Evolutionary conservation across 2,113 vertebrate species (phyloP).

Genomic region (Misgurnus mizolepis): DNA sequence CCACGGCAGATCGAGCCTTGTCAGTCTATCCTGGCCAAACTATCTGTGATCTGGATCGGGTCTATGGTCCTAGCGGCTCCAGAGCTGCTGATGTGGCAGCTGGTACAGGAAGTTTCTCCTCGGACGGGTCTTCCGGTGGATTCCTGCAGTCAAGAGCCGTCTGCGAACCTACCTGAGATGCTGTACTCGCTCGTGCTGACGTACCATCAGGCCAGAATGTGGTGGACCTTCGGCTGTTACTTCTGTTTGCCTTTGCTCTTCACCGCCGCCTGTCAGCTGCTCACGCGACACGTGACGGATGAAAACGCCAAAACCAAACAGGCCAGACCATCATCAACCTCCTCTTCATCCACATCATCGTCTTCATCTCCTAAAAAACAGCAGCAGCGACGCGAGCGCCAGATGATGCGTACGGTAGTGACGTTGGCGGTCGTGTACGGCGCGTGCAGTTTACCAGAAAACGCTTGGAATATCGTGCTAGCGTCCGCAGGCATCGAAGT

Average conservation of each 20-base stretch:
- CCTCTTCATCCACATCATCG: constrained; percentile 32
- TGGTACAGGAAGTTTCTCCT: constrained; percentile 70
- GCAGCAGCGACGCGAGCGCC: constrained; percentile 69
- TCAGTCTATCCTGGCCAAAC: constrained; percentile 90
- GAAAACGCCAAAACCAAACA: constrained; percentile 37
- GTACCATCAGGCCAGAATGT: constrained; percentile 90
- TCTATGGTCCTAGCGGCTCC: constrained; percentile 87
- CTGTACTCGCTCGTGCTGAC: constrained; percentile 89
- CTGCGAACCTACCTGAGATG: constrained; percentile 76
- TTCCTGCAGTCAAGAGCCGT: constrained; percentile 81
- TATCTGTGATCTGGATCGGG: constrained; percentile 92
- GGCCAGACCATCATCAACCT: constrained; percentile 32
- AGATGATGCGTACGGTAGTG: constrained; percentile 82
- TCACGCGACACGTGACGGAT: constrained; percentile 79
- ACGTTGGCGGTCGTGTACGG: constrained; percentile 80
- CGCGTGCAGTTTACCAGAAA: constrained; percentile 84
- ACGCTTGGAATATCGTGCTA: constrained; percentile 81
- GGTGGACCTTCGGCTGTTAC: constrained; percentile 97
- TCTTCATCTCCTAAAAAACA: constrained; percentile 57
- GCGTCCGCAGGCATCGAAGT: constrained; percentile 78
- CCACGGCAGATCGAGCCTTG: constrained; percentile 83
- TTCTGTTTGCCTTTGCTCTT: constrained; percentile 94
- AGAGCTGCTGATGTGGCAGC: constrained; percentile 89
- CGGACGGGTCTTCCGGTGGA: constrained; percentile 65
- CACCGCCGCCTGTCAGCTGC: constrained; percentile 87